Percentiles rank a stretch among this genome's conserved stretches.
phyloP scores from a whole-genome alignment of 2,888 invertebrate genomes.

The Pachymerium ferrugineum region DNA sequence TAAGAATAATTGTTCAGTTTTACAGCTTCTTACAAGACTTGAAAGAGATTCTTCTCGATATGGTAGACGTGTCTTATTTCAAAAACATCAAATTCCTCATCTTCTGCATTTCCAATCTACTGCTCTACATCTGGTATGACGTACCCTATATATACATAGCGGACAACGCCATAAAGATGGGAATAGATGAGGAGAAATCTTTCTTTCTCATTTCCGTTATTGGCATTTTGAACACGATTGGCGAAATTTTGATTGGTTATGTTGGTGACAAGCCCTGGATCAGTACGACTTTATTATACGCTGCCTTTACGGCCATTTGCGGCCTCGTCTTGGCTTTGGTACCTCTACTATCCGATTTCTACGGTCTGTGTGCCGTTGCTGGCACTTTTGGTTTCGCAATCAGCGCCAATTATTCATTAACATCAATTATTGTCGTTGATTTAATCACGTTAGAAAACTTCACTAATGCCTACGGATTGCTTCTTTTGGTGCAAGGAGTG shows the following conservation, averaged over 20 bases:
- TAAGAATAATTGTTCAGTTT: too few species aligned
- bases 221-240: constrained; percentile 82
- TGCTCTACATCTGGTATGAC: constrained; percentile 83
- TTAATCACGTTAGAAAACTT: constrained; percentile 83
- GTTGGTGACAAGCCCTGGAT: constrained; percentile 80
- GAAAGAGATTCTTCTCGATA: constrained; percentile 68
- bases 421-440: constrained; percentile 83
- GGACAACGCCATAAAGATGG: constrained; percentile 68
- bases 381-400: constrained; percentile 85
- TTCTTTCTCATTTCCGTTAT: constrained; percentile 78
- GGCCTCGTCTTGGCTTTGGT: constrained; percentile 60
- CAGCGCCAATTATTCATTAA: constrained; percentile 85
- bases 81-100: constrained; percentile 70
- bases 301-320: constrained; percentile 60
- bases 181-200: constrained; percentile 61
- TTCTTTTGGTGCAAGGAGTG: constrained; percentile 80
- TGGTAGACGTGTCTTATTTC: constrained; percentile 76
- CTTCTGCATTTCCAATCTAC: constrained; percentile 76
- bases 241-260: constrained; percentile 81
- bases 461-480: constrained; percentile 82
- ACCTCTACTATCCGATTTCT: constrained; percentile 57
- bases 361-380: constrained; percentile 56
- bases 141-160: constrained; percentile 91
- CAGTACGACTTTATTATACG: constrained; percentile 75
- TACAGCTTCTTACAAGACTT: constrained; percentile 54